Evolutionary conservation across 2,797 vertebrate genomes (phyloP), one percentile per base, ranked within the genome.

Genomic region (Malurus leucopterus): DNA sequence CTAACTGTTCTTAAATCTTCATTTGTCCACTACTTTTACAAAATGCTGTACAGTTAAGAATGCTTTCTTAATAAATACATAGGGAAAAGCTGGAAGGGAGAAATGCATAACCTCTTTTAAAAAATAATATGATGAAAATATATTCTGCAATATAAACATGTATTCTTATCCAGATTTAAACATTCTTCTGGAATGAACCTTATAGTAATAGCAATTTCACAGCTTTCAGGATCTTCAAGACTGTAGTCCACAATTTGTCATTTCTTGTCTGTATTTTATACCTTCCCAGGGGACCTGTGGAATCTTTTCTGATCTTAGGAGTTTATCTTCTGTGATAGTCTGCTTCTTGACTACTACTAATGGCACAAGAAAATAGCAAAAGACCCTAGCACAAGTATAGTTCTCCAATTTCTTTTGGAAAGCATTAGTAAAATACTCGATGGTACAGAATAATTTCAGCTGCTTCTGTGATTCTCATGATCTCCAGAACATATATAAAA

Each of bases 1-100:
- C 95, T 93, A 95, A 96, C 84, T 68, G 81, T 96, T 96, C 96
- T 95, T 92, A 96, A 96, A 95, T 97, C 94, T 97, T 96, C 94
- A 95, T 97, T 96, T 95, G 96, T 95, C 90, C 92, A 94, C 94
- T 94, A 96, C 93, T 95, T 96, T 95, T 89, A 96, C 78, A 96
- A 95, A 88, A 96, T 88, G 94, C 73, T 58, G 23, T 68, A 82
- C 67, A 75, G 86, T 91, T 95, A 86, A 72, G 88, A 94, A 90
- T 57, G 73, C 27, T 83, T 95, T 70, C 82, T 88, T 91, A 62
- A 79, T 86, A 86, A 65, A 83, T 88, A 71, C 38, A 78, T 14
- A 69, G 16, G 27, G 15, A 67, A 85, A 95, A 86, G 27, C 54
- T 79, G 50, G 51, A 80, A 84, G 11, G 43, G 30, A 70, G 43